Percentiles rank a stretch among this genome's conserved stretches.
These are phyloP conservation scores for Pipistrellus pygmaeus DNA, from an alignment of 2,797 vertebrate genomes.

Conservation along the genomic window DNA sequence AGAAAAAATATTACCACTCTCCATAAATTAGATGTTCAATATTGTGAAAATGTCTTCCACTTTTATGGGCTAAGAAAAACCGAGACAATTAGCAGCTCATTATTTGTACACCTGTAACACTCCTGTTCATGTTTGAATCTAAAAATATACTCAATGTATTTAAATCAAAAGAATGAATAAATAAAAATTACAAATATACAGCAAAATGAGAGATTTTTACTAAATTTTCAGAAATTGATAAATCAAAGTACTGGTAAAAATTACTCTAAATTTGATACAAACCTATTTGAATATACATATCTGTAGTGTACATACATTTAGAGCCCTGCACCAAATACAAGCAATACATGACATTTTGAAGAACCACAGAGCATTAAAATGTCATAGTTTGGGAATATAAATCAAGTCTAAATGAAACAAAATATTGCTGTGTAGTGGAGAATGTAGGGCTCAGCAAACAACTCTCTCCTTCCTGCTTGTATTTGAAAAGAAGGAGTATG, in stretches of 20 bases:
- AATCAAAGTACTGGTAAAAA: neutral
- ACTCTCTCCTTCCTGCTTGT: neutral
- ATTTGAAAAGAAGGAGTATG: neutral
- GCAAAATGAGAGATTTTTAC: constrained; percentile 4
- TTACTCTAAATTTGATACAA: constrained; percentile 7
- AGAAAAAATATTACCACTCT: neutral
- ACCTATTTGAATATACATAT: neutral
- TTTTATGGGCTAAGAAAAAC: neutral
- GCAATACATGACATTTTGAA: neutral
- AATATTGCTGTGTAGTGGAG: neutral
- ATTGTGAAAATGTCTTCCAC: neutral
- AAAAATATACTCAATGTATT: neutral
- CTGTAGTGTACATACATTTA: neutral
- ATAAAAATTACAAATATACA: neutral
- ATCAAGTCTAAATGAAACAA: neutral
- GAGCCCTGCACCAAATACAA: neutral
- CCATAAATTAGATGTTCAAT: neutral
- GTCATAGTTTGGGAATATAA: neutral
- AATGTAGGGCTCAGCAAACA: neutral
- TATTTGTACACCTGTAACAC: neutral
- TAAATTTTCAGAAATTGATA: constrained; percentile 14
- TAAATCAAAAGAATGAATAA: neutral
- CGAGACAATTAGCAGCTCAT: neutral
- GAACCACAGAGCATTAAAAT: neutral
- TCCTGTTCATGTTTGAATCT: neutral